Base-by-base conservation (phyloP, 2,888 invertebrate genomes). In the Eupithecia tripunctaria region DNA sequence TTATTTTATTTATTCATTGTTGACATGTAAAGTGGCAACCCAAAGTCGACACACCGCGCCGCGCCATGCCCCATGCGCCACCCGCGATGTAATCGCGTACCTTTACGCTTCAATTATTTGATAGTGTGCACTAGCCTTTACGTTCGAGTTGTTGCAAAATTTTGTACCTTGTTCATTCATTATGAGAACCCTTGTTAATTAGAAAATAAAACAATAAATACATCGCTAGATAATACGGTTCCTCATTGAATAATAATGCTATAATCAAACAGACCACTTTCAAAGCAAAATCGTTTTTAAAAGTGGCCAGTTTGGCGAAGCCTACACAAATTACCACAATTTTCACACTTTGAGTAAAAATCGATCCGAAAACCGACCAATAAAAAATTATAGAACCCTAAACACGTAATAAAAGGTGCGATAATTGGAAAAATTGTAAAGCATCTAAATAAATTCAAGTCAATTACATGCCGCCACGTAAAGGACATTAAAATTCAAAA, bases 21-120 rank as follows among this genome's bases (percentile, higher is more conserved):
- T 56, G 25, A 21, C 32, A 62, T 36, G 25, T 38, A 15, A 7
- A 32, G 38, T 69, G 71, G 43, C 67, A 75, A 38, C 75, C 72
- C 70, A 60, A 67, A 79, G 82, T 82, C 80, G 80, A 78, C 70
- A 67, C 82, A 82, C 43, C 43, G n/a, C n/a, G n/a, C n/a, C n/a
- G 82, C 82, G 82, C 43, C 43, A 82, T 25, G 56, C 83, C 67
- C 51, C n/a, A 29, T 81, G 73, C 83, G 74, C 76, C 78, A 76
- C 79, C 78, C 76, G 76, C 79, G 81, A 76, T 82, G 79, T 81
- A 79, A 82, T 81, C 80, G 77, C 80, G 77, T 78, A 75, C 78
- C 82, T 84, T 84, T 83, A 85, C 83, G 82, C 85, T 76, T 86
- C 82, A 80, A 80, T 82, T 81, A 80, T 78, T 80, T 78, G 80